Base-by-base conservation (phyloP, 2,113 vertebrate species). In the Mionectes macconnelli region DNA sequence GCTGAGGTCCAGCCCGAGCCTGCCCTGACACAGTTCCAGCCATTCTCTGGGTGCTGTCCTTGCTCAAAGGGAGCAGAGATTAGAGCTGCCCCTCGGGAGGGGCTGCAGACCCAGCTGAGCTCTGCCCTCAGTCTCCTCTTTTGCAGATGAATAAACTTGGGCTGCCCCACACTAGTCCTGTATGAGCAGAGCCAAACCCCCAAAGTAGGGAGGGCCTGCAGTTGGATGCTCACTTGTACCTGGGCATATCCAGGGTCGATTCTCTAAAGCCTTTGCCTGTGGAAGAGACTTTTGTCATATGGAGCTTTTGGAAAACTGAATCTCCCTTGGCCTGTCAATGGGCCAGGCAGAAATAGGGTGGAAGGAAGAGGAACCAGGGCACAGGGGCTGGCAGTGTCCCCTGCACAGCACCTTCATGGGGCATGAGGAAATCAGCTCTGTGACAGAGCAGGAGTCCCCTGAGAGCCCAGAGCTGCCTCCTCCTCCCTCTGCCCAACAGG, bases 161-260 rank as follows among this genome's bases (percentile, higher is more conserved):
- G 23, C 10, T 42, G 4, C 15, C n/a, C 16, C 1, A 5, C 3
- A 8, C 33, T 52, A 42, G 12, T 56, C 53, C 45, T 5, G 14
- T 31, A 8, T 2, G 53, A 25, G 37, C 7, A 2, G 5, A 73
- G 33, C 23, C 68, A 39, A 31, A 21, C 63, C 20, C 37, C 33
- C 55, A 5, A 9, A 30, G 21, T 30, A 35, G 5, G 27, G 17
- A 80, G 80, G 35, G 47, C 33, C 5, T 0, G 0, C 33, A 14
- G 64, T 16, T 40, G 68, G 57, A 23, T 30, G 42, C 27, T 67
- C 37, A 4, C 10, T 8, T 14, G 10, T 30, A 55, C 45, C 45
- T 1, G 0, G 33, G 40, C 0, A 1, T n/a, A 47, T 5, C 18
- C 44, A 33, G 14, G 9, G 35, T 11, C 3, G 12, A 6, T 23